These are phyloP conservation scores for Xerus inauris DNA, from an alignment of 2,113 vertebrate species.

Conservation along the genomic window DNA sequence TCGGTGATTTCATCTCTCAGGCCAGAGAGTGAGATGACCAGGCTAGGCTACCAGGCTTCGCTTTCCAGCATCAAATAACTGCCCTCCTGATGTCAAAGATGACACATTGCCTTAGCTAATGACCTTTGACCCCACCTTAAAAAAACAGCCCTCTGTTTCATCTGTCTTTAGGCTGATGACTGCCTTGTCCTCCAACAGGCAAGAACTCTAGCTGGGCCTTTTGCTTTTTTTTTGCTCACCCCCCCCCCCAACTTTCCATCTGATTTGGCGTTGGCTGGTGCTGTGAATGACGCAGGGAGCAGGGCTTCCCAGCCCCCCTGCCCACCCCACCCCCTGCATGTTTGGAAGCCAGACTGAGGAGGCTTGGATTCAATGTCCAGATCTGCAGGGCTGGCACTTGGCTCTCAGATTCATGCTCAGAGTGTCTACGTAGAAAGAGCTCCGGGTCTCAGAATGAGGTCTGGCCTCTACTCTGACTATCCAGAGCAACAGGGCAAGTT, in stretches of 20 bases:
- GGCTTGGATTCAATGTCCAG: not conserved
- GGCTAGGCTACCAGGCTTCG: not conserved
- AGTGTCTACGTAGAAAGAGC: not conserved
- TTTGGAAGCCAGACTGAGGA: not conserved
- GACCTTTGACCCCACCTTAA: slow-evolving; percentile 67
- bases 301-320: not conserved
- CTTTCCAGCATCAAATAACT: slow-evolving; percentile 66
- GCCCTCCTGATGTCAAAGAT: slow-evolving; percentile 70
- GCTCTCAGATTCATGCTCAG: not conserved
- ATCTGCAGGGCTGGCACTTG: not conserved
- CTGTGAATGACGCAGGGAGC: not conserved
- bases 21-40: not conserved
- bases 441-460: not conserved
- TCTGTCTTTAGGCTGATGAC: slow-evolving; percentile 56
- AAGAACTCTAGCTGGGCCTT: not conserved
- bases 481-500: not conserved
- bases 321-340: not conserved
- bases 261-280: not conserved
- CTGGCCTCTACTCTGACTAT: slow-evolving; percentile 22
- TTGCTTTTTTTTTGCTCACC: not conserved
- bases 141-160: slow-evolving; percentile 58
- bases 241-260: not conserved
- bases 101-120: slow-evolving; percentile 71
- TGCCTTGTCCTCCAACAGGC: not conserved
- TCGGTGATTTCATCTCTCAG: slow-evolving; percentile 24